A percentile compares a stretch with the other conserved stretches of the same genome.
phyloP scores from a whole-genome alignment of 2,888 invertebrate genomes.

The Heliconius erato region DNA sequence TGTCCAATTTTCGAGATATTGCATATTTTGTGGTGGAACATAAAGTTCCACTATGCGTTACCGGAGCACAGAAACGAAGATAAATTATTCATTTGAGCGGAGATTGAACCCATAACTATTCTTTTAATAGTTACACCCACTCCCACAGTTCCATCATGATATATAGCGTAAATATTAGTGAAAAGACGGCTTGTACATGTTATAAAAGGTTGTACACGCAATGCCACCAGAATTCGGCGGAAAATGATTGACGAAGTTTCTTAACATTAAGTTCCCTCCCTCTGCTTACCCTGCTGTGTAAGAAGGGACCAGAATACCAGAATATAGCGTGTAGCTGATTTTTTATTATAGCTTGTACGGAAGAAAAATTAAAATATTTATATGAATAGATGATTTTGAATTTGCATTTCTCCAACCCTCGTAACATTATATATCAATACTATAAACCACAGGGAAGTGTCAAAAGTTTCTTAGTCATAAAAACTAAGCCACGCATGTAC shows the following conservation, averaged over 20 bases:
- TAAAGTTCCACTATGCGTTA: no score
- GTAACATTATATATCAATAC: constrained; percentile 3
- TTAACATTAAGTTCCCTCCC: no score
- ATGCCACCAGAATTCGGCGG: no score
- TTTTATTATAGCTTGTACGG: background rate
- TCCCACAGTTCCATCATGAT: background rate
- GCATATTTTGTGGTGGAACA: no score
- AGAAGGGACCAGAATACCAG: no score
- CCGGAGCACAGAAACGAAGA: background rate
- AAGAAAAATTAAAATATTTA: background rate
- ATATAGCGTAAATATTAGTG: background rate
- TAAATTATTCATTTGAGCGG: background rate
- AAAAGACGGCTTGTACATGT: no score
- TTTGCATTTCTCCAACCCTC: background rate
- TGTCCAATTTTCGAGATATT: no score
- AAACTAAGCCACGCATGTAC: constrained; percentile 25
- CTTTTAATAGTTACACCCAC: background rate
- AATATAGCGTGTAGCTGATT: no score
- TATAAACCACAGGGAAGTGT: constrained; percentile 30
- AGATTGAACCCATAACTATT: background rate
- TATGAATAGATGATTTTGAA: background rate
- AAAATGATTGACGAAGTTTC: no score
- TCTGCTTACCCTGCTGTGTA: no score
- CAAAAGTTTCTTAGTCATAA: constrained; percentile 36
- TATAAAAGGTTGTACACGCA: no score